Base-by-base conservation (phyloP, 2,797 vertebrate genomes). In the Morus bassanus region DNA sequence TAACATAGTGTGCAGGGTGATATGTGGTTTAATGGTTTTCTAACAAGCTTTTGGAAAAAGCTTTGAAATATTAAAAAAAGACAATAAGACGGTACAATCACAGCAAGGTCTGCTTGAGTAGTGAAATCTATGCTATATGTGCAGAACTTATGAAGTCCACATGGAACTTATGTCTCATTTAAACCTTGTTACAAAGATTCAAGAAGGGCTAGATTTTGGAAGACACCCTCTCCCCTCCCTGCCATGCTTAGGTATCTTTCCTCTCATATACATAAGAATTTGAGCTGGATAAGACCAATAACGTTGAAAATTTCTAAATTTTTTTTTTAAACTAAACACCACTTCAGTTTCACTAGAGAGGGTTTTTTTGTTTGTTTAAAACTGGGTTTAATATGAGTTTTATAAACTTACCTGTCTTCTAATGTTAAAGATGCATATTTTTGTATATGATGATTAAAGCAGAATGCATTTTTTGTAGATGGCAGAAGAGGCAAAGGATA, bases 1-100 rank as follows among this genome's bases (percentile, higher is more conserved):
- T 81, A 89, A 94, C 54, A 60, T 28, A 89, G 13, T 48, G 57
- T 73, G 85, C 27, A 33, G 48, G 31, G 48, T 70, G 48, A 85
- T 87, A 61, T 15, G 56, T 88, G 63, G 31, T 87, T 94, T 97
- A 92, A 93, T 65, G 35, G n/a, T 88, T 97, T 95, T 79, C 72
- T 91, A 93, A 97, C 51, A 90, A 80, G 72, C 37, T 93, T 93
- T 94, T 75, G 10, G 27, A 70, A 82, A 77, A 82, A 80, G 11
- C 59, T 73, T 86, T 89, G 28, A 89, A 93, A 92, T 4, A 33
- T 15, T 45, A 21, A 56, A 48, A 72, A 65, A 57, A 48, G 0
- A 27, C 25, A 82, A 18, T 33, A 73, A 80, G 17, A 72, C 3
- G 31, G 10, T 25, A 88, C 80, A 84, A 91, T 79, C 54, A 69